Conservation (phyloP, 2,797 vertebrate genomes). For the Chaetophractus vellerosus region DNA sequence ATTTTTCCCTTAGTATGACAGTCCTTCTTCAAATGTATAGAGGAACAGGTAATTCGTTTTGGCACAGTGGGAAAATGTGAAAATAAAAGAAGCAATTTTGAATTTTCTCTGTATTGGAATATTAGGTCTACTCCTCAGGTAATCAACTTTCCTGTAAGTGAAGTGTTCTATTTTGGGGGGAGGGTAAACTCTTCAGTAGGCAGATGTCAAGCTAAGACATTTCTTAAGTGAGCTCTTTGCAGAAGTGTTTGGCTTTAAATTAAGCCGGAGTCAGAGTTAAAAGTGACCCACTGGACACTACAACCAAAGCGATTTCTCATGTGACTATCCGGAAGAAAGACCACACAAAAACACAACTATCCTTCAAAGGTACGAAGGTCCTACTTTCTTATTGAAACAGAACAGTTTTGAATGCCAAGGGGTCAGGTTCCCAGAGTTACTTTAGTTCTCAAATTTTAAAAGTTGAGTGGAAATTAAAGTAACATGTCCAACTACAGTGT, state of each 20-base stretch:
- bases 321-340: neutral
- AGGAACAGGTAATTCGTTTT: slow-evolving; percentile 64
- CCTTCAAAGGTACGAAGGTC: neutral
- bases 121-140: slow-evolving; percentile 70
- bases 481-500: neutral
- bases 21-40: slow-evolving; percentile 65
- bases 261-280: slow-evolving; percentile 33
- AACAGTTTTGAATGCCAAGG: neutral
- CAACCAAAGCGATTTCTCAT: slow-evolving; percentile 9
- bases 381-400: slow-evolving; percentile 1
- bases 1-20: slow-evolving; percentile 70
- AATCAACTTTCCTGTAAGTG: slow-evolving; percentile 68
- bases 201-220: slow-evolving; percentile 69
- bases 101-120: slow-evolving; percentile 75
- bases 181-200: slow-evolving; percentile 56
- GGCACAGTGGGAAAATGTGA: slow-evolving; percentile 69
- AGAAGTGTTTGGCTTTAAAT: slow-evolving; percentile 70
- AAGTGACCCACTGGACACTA: neutral
- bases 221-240: slow-evolving; percentile 75
- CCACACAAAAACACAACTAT: neutral
- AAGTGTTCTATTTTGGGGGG: slow-evolving; percentile 68
- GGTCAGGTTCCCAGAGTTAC: neutral
- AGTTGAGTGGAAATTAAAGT: neutral
- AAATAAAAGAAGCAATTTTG: slow-evolving; percentile 80
- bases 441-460: slow-evolving; percentile 7